Percentiles rank a stretch among this genome's conserved stretches.
Conservation (phyloP, 1,140 invertebrate genomes). For the Colletes latitarsis region DNA sequence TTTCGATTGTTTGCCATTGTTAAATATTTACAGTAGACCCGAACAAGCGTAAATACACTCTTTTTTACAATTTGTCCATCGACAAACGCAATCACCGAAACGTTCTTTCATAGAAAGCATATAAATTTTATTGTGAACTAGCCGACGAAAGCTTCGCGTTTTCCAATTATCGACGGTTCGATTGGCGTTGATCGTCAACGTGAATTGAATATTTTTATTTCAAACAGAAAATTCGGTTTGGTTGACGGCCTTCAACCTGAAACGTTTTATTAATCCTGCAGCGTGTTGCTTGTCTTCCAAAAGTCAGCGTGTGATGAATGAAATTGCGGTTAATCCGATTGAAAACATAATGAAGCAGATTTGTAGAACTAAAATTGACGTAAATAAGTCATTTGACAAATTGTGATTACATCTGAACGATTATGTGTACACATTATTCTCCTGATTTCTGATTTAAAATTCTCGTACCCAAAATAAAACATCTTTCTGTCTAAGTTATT, state of each 20-base stretch:
- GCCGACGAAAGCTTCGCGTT: background rate
- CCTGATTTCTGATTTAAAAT: no score
- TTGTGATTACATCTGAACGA: no score
- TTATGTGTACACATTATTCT: no score
- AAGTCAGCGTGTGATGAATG: no score
- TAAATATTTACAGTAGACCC: conserved; percentile 21
- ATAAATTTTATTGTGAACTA: conserved; percentile 3
- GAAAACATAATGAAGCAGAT: no score
- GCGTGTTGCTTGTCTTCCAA: no score
- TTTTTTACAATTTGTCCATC: conserved; percentile 1
- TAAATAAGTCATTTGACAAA: no score
- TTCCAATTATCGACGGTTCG: conserved; percentile 29
- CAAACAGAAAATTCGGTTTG: conserved; percentile 14
- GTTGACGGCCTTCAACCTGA: background rate
- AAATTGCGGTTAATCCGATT: no score
- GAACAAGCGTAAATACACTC: background rate
- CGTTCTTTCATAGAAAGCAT: background rate
- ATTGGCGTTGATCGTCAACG: background rate
- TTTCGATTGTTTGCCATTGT: conserved; percentile 13
- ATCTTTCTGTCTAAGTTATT: no score
- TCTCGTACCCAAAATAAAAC: no score
- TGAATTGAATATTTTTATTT: conserved; percentile 34
- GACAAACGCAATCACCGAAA: background rate
- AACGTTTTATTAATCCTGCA: background rate
- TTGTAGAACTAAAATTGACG: no score